A percentile compares a stretch with the other conserved stretches of the same genome.
These are phyloP conservation scores for Drosophila limbata DNA, from an alignment of 2,888 invertebrate species.

Conservation along the genomic window DNA sequence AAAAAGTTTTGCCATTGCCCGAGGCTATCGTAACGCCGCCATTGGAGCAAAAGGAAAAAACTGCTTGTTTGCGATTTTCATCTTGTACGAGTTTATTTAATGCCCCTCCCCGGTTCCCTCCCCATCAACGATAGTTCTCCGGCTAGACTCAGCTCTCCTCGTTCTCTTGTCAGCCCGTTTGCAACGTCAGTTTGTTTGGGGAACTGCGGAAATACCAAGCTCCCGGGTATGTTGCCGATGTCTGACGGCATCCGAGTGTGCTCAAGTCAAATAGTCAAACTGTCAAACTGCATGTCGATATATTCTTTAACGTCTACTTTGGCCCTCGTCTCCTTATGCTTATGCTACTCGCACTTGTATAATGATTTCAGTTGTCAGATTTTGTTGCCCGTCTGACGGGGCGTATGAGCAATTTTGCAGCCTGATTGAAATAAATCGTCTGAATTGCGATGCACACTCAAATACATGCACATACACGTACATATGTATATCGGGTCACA, in stretches of 20 bases:
- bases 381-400: slow-evolving; percentile 52
- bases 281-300: slow-evolving; percentile 74
- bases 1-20: slow-evolving; percentile 64
- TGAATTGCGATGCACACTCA: slow-evolving; percentile 14
- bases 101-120: slow-evolving; percentile 14
- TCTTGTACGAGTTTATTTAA: slow-evolving; percentile 75
- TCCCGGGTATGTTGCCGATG: slow-evolving; percentile 32
- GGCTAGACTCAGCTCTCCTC: slow-evolving; percentile 24
- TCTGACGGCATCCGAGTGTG: slow-evolving; percentile 57
- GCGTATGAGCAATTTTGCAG: slow-evolving; percentile 70
- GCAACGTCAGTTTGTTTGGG: slow-evolving; percentile 55
- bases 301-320: slow-evolving; percentile 69
- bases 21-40: slow-evolving; percentile 31
- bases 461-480: background rate
- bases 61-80: slow-evolving; percentile 73
- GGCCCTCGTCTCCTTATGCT: background rate
- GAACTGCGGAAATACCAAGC: slow-evolving; percentile 30
- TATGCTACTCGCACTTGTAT: slow-evolving; percentile 43
- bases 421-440: slow-evolving; percentile 72
- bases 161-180: slow-evolving; percentile 49
- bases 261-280: slow-evolving; percentile 80
- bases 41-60: slow-evolving; percentile 31
- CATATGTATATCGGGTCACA: slow-evolving; percentile 39
- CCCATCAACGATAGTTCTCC: background rate
- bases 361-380: slow-evolving; percentile 73